Percentiles rank a stretch among this genome's conserved stretches.
Conservation (phyloP, 2,797 vertebrate species). For the Numenius phaeopus region DNA sequence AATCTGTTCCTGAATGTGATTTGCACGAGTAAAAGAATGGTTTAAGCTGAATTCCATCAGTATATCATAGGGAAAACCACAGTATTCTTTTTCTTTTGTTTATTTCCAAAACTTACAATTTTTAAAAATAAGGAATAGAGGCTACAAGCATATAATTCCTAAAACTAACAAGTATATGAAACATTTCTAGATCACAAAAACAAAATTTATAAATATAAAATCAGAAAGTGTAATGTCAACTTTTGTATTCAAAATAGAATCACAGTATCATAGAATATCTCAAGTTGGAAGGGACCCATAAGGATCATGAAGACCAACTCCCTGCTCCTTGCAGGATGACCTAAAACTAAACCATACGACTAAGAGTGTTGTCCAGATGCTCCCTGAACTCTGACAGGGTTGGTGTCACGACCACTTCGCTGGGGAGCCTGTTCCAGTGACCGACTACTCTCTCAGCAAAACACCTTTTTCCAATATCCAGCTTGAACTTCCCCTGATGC, state of each 20-base stretch:
- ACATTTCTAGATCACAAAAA: not conserved
- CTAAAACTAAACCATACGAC: not conserved
- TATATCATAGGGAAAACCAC: not conserved
- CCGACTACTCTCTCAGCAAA: fast-evolving
- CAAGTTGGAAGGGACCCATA: not conserved
- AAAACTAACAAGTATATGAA: not conserved
- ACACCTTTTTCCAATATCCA: not conserved
- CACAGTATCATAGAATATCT: not conserved
- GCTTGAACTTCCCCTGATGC: not conserved
- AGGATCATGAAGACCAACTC: not conserved
- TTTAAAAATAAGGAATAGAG: not conserved
- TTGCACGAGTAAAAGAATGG: not conserved
- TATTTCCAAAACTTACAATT: not conserved
- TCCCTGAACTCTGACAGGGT: not conserved
- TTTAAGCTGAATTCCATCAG: not conserved
- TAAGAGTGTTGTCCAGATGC: not conserved
- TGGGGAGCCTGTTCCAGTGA: not conserved
- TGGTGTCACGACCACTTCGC: not conserved
- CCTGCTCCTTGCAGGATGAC: not conserved
- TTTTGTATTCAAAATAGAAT: not conserved
- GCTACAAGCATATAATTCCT: not conserved
- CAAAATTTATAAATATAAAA: not conserved
- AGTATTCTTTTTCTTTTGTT: not conserved
- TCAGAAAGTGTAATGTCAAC: not conserved
- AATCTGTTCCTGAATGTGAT: not conserved